phyloP scores from a whole-genome alignment of 2,888 invertebrate genomes.

The Acanthoscelides obtectus region DNA sequence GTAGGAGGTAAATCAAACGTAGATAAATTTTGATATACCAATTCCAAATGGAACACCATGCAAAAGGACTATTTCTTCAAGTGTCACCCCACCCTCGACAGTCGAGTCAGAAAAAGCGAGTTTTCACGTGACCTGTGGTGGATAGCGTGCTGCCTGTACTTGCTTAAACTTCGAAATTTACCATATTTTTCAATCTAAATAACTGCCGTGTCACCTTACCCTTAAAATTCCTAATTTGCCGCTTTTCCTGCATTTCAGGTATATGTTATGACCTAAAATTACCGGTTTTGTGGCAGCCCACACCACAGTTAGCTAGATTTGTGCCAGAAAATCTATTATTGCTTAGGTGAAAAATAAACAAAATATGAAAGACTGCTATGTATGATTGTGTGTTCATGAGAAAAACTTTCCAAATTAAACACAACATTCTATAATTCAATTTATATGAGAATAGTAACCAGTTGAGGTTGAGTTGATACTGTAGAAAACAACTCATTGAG shows the following conservation, averaged over 20 bases:
- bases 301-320: not conserved
- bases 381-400: too few species aligned
- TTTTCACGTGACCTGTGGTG: conserved; percentile 36
- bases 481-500: too few species aligned
- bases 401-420: too few species aligned
- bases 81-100: conserved; percentile 10
- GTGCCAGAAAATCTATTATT: not conserved
- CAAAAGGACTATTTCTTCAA: not conserved
- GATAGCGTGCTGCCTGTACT: conserved; percentile 34
- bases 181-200: conserved; percentile 31
- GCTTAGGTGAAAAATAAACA: not conserved
- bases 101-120: conserved; percentile 27
- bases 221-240: not conserved
- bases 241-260: not conserved
- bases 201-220: conserved; percentile 27
- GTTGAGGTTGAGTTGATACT: too few species aligned
- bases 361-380: not conserved
- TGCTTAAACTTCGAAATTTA: conserved; percentile 31
- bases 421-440: too few species aligned
- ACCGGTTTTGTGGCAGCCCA: not conserved
- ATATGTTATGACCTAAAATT: not conserved
- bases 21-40: too few species aligned
- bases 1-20: too few species aligned
- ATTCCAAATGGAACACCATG: not conserved
- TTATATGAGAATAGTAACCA: too few species aligned